Evolutionary conservation across 2,888 invertebrate genomes (phyloP), one percentile per base, ranked within the genome.

Genomic region (Zaprionus obscuricornis): DNA sequence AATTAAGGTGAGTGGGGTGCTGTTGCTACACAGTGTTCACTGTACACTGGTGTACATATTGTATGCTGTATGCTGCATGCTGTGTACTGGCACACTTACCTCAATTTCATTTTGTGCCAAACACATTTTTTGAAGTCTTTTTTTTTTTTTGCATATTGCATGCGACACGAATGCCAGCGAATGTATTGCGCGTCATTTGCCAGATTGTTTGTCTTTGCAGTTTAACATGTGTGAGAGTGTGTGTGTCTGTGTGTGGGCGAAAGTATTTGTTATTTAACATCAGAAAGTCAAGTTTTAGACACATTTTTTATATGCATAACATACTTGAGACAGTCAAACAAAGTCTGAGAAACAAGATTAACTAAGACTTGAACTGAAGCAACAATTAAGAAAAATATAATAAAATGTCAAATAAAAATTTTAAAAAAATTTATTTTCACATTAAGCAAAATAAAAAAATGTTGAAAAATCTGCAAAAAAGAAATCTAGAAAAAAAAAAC

Each of bases 1-100:
- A 97, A 90, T 92, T 97, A 75, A 94, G 96, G 96, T 96, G 89
- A 89, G 89, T 81, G 73, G 58, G 46, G 11, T 20, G 27, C 20
- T 4, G 8, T 1, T 26, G 27, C 26, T 10, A 20, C 10, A 8
- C 37, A 17, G 51, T 49, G 39, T 17, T 8, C 52, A 36, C 34
- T 29, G 36, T 16, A 58, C 24, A 40, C 36, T 46, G 20, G 22
- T 17, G 18, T 42, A 33, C 11, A 16, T 16, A 16, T 26, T 39
- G 60, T 14, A 49, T 37, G 43, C 62, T 60, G 62, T 42, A 55
- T 55, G 40, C 24, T 31, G 54, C 34, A 31, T 39, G 68, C 59
- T 39, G n/a, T n/a, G n/a, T n/a, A n/a, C n/a, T 47, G 71, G 10
- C 60, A 73, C 73, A 65, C 55, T 66, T 76, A 64, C 73, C 76